Evolutionary conservation across 2,888 invertebrate species (phyloP).

Genomic region (Rambutsinella grinnellia): DNA sequence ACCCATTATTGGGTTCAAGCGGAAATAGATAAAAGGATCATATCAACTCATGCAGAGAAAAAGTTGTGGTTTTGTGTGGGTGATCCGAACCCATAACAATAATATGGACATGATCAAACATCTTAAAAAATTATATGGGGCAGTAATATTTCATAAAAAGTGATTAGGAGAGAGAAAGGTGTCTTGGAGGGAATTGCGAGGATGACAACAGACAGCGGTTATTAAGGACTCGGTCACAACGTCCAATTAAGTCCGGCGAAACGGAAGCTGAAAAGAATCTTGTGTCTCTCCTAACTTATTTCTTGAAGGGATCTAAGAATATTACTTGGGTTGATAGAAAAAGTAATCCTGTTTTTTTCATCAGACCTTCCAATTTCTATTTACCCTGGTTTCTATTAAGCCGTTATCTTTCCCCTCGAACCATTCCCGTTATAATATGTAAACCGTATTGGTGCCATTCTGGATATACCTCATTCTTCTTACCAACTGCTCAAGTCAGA

Average conservation of each 20-base stretch:
- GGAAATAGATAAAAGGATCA: no score
- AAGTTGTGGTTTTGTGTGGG: no score
- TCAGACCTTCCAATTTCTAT: slow-evolving; percentile 30
- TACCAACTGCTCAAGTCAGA: no score
- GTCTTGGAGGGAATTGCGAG: not conserved
- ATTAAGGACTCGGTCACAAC: slow-evolving; percentile 16
- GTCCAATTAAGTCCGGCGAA: slow-evolving; percentile 19
- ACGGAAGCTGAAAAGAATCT: not conserved
- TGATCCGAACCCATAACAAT: no score
- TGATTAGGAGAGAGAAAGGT: not conserved
- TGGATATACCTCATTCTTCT: no score
- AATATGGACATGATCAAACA: not conserved
- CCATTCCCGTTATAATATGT: not conserved
- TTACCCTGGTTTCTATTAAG: slow-evolving; percentile 26
- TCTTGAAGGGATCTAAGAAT: not conserved
- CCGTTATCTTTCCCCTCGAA: slow-evolving; percentile 15
- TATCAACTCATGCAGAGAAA: no score
- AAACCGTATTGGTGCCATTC: not conserved
- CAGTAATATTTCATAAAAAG: not conserved
- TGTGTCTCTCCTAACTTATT: not conserved
- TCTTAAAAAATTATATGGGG: not conserved
- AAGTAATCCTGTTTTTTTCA: slow-evolving; percentile 41
- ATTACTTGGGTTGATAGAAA: slow-evolving; percentile 5
- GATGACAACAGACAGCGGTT: slow-evolving; percentile 19
- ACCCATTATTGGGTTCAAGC: no score